Base-by-base conservation (phyloP, 2,797 vertebrate genomes). In the Cyprinodon diabolis region DNA sequence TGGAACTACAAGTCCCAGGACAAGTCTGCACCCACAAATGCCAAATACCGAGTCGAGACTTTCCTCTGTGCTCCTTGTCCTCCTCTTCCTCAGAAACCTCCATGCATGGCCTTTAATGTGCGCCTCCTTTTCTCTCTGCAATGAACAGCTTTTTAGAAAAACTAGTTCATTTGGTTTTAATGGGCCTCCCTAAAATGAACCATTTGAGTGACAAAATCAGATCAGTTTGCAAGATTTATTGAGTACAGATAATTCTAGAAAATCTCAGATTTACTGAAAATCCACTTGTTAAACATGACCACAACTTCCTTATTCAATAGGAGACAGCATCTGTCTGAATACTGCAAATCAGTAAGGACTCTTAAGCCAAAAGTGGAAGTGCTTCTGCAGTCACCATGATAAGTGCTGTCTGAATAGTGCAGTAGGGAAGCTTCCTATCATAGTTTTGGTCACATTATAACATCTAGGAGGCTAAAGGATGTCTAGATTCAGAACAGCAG, bases 21-120 rank as follows among this genome's bases (percentile, higher is more conserved):
- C 57, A n/a, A 72, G 76, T 79, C 60, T 43, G 37, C 37, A 43
- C 19, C 69, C 1, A 65, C 65, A 3, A 66, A 45, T 52, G 21
- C 52, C 71, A 13, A n/a, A n/a, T n/a, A 40, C 74, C 80, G 48
- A 66, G 68, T 43, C 45, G n/a, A 62, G 55, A 66, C 52, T 69
- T 55, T 76, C 70, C 87, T 71, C 73, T 66, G 48, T 17, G 15
- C 79, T 66, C 35, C 40, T 23, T 66, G 74, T 58, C 40, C 74
- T 73, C 69, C 17, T 66, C 19, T 12, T 73, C 81, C 66, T 77
- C 82, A 74, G 55, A 63, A 51, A 74, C 75, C 9, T 68, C 65
- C n/a, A 12, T 17, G 54, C 80, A 73, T 57, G 73, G 62, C 80
- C 74, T 47, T 54, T 72, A 17, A 68, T 30, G 62, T 69, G 70